Conservation (phyloP, 2,113 vertebrate species). For the Pandion haliaetus region DNA sequence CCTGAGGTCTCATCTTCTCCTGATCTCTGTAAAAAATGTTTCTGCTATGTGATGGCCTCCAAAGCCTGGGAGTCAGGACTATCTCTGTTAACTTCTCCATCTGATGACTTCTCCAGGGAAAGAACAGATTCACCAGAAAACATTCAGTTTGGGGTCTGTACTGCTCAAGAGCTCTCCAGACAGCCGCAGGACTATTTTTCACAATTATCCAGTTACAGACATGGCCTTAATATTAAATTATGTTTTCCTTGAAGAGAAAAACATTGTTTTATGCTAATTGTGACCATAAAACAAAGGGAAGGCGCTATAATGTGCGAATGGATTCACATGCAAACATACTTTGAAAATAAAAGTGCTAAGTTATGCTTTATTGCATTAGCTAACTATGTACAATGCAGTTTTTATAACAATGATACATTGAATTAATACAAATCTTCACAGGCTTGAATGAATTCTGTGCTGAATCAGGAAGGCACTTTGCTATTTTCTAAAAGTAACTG, state of each 20-base stretch:
- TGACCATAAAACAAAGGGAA: neutral
- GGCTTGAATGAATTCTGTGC: constrained; percentile 21
- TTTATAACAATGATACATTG: constrained; percentile 47
- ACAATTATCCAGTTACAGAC: neutral
- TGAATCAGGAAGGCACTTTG: constrained; percentile 21
- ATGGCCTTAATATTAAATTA: neutral
- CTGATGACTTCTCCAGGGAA: neutral
- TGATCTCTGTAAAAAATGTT: neutral
- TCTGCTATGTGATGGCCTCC: neutral
- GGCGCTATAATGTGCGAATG: neutral
- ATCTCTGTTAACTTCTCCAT: neutral
- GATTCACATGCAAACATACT: neutral
- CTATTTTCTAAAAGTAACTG: neutral
- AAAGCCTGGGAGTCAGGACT: neutral
- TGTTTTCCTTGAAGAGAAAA: constrained; percentile 23
- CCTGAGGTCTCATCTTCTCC: neutral
- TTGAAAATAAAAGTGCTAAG: constrained; percentile 48
- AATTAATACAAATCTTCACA: constrained; percentile 56
- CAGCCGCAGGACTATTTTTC: neutral
- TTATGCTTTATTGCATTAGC: constrained; percentile 25
- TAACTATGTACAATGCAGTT: neutral
- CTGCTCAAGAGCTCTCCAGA: neutral
- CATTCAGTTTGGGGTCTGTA: neutral
- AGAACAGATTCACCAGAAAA: neutral
- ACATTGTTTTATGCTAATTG: constrained; percentile 28